These are phyloP conservation scores for Oxycera nigricornis DNA, from an alignment of 2,888 invertebrate species.

Conservation along the genomic window DNA sequence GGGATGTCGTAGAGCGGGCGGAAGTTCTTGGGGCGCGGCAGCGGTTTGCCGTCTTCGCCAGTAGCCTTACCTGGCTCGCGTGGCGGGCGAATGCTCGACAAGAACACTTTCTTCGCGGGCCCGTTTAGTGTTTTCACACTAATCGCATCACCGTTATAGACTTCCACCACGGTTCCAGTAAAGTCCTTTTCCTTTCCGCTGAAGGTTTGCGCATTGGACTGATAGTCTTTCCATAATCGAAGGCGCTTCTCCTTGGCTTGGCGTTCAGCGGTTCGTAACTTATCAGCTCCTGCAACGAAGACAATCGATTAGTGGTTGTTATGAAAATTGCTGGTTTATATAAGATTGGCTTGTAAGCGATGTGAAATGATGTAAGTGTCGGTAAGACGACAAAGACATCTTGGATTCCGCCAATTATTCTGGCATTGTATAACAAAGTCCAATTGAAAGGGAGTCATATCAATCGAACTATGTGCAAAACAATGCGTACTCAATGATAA, in stretches of 20 bases:
- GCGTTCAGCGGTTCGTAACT: conserved; percentile 83
- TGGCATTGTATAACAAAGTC: conserved; percentile 46
- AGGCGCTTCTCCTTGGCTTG: conserved; percentile 85
- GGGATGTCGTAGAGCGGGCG: conserved; percentile 97
- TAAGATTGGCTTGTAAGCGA: conserved; percentile 54
- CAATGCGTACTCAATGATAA: conserved; percentile 33
- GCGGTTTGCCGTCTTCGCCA: conserved; percentile 74
- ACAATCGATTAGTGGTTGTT: too few relatives aligned
- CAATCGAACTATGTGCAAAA: conserved; percentile 39
- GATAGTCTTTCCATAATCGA: conserved; percentile 92
- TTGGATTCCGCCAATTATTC: conserved; percentile 53
- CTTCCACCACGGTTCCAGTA: conserved; percentile 83
- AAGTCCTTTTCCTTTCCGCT: conserved; percentile 83
- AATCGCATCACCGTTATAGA: conserved; percentile 93
- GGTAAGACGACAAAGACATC: conserved; percentile 52
- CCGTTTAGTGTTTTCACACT: conserved; percentile 82
- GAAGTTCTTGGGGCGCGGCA: conserved; percentile 75
- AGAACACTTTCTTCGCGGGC: conserved; percentile 86
- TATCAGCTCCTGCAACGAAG: conserved; percentile 71
- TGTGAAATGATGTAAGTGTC: conserved; percentile 59
- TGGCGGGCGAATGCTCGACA: conserved; percentile 95
- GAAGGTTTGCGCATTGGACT: conserved; percentile 74
- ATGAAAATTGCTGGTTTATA: background rate
- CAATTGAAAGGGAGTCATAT: conserved; percentile 14
- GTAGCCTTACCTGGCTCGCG: conserved; percentile 69